These are phyloP conservation scores for Semnornis frantzii DNA, from an alignment of 2,113 vertebrate genomes.

Conservation along the genomic window DNA sequence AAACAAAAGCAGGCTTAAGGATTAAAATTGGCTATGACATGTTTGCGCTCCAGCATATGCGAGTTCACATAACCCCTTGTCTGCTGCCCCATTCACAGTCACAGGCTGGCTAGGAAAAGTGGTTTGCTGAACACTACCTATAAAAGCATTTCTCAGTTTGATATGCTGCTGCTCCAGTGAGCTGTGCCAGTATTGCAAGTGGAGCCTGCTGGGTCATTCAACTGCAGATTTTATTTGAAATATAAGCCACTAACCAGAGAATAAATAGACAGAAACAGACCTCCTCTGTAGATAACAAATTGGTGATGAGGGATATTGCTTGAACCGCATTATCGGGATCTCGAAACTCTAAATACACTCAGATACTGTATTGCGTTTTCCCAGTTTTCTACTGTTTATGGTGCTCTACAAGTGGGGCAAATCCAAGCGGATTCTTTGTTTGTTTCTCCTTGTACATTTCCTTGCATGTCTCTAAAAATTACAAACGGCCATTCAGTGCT, in stretches of 20 bases:
- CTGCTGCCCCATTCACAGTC: neutral
- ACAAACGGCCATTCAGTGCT: neutral
- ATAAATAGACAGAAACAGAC: neutral
- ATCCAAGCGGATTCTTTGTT: neutral
- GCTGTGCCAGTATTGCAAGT: slow-evolving; percentile 35
- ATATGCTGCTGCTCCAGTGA: neutral
- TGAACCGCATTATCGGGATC: neutral
- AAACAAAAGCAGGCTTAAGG: slow-evolving; percentile 74
- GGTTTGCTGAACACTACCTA: neutral
- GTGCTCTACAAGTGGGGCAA: neutral
- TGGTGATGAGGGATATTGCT: neutral
- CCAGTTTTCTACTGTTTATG: neutral
- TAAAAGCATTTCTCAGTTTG: neutral
- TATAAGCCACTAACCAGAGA: neutral
- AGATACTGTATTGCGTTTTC: neutral
- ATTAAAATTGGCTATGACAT: slow-evolving; percentile 69
- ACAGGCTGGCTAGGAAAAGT: neutral
- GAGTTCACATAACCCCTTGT: slow-evolving; percentile 41
- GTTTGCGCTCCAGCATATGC: slow-evolving; percentile 57
- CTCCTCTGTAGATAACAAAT: neutral
- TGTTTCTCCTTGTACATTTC: neutral
- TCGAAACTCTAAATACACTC: neutral
- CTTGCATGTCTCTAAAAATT: neutral
- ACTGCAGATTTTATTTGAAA: neutral
- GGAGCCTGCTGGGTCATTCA: slow-evolving; percentile 29